Evolutionary conservation across 2,113 vertebrate genomes (phyloP).

Genomic region (Pithys albifrons): DNA sequence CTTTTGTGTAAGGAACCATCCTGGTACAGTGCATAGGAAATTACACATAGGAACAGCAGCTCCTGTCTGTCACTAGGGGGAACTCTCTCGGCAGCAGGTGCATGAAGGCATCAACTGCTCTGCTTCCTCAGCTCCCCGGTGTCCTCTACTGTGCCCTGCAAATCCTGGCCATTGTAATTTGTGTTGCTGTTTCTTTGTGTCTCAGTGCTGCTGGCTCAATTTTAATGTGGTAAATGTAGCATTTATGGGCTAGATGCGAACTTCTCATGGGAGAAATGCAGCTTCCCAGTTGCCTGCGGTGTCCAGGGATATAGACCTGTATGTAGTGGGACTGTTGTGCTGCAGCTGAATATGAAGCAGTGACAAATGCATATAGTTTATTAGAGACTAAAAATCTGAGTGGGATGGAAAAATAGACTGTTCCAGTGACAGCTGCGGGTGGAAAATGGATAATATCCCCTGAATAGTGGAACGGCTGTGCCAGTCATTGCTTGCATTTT

Average conservation of each 20-base stretch:
- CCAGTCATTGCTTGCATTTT: neutral
- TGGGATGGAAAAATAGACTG: neutral
- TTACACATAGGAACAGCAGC: neutral
- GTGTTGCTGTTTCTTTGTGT: neutral
- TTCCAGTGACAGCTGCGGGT: neutral
- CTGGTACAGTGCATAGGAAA: neutral
- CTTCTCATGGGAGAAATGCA: neutral
- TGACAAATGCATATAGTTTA: neutral
- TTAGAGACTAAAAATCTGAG: neutral
- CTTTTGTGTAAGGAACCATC: accelerated
- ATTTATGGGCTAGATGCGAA: neutral
- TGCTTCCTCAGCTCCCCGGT: accelerated
- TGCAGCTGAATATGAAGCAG: neutral
- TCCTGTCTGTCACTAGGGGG: neutral
- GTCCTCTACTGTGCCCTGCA: neutral
- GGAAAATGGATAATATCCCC: neutral
- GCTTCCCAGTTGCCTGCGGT: neutral
- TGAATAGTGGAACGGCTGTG: neutral
- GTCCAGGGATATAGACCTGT: accelerated
- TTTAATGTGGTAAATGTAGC: neutral
- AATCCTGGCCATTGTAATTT: accelerated
- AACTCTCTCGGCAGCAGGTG: neutral
- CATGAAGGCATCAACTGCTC: accelerated
- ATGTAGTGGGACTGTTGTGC: neutral
- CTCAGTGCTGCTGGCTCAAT: neutral